Percentiles rank a stretch among this genome's conserved stretches.
These are phyloP conservation scores for Microcebus tavaratra DNA, from an alignment of 2,113 vertebrate species.

Conservation along the genomic window DNA sequence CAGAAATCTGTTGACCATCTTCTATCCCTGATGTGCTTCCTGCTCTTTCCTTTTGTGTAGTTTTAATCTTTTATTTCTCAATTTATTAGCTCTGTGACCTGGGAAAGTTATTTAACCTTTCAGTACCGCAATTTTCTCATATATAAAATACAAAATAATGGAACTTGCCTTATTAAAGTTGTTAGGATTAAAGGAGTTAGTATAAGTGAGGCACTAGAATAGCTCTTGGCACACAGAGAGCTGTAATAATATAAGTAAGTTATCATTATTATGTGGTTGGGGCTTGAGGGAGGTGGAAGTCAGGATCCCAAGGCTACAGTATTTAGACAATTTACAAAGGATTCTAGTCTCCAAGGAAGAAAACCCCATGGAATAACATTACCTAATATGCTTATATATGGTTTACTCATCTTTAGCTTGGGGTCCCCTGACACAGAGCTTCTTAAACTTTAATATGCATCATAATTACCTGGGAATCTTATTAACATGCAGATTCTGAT, in stretches of 20 bases:
- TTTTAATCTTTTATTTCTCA: neutral
- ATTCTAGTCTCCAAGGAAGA: neutral
- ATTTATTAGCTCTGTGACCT: neutral
- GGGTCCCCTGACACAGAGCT: neutral
- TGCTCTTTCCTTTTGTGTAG: neutral
- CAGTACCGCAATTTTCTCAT: neutral
- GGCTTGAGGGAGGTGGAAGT: neutral
- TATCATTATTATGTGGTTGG: neutral
- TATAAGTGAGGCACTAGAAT: neutral
- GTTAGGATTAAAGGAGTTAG: neutral
- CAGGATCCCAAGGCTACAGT: neutral
- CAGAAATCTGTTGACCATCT: neutral
- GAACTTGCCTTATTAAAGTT: neutral
- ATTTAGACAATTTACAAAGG: neutral
- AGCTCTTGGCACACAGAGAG: neutral
- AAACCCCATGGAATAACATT: neutral
- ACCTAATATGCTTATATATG: neutral
- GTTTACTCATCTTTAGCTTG: neutral
- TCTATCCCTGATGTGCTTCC: neutral
- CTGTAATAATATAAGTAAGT: neutral
- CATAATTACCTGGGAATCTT: neutral
- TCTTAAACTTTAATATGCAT: neutral
- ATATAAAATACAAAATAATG: neutral
- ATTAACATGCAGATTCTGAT: neutral
- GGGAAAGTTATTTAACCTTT: neutral